A percentile compares a stretch with the other conserved stretches of the same genome.
These are phyloP conservation scores for Catamblyrhynchus diadema DNA, from an alignment of 2,797 vertebrate genomes.

Conservation along the genomic window DNA sequence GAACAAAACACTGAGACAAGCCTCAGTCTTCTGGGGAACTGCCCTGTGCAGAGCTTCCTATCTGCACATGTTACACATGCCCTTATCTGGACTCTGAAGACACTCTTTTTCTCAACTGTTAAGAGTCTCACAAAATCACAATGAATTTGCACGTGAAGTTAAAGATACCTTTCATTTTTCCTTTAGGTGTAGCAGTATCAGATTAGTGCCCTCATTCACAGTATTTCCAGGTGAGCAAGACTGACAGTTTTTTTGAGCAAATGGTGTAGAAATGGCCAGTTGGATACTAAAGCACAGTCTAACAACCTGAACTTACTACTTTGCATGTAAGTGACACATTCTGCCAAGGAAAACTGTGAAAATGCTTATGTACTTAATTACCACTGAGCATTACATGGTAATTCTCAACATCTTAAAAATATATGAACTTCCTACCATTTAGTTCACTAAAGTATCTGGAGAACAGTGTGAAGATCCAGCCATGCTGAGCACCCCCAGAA, in stretches of 20 bases:
- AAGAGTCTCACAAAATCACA: not conserved
- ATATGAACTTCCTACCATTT: not conserved
- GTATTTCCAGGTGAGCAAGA: not conserved
- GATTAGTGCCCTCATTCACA: not conserved
- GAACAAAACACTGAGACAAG: not conserved
- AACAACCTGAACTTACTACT: not conserved
- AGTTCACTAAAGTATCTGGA: not conserved
- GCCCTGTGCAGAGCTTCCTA: not conserved
- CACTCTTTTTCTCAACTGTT: not conserved
- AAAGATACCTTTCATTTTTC: not conserved
- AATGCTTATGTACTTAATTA: not conserved
- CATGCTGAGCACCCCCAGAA: not conserved
- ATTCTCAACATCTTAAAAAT: not conserved
- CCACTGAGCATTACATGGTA: not conserved
- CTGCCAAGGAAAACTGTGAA: not conserved
- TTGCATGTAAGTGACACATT: not conserved
- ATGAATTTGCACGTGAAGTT: not conserved
- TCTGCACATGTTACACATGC: rapidly evolving
- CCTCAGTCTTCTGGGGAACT: not conserved
- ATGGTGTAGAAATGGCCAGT: not conserved
- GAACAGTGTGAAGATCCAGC: not conserved
- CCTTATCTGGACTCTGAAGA: not conserved
- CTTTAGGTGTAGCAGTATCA: not conserved
- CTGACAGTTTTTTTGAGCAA: not conserved
- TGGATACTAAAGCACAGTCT: not conserved